These are phyloP conservation scores for Candidula unifasciata DNA, from an alignment of 2,888 invertebrate species.

Conservation along the genomic window DNA sequence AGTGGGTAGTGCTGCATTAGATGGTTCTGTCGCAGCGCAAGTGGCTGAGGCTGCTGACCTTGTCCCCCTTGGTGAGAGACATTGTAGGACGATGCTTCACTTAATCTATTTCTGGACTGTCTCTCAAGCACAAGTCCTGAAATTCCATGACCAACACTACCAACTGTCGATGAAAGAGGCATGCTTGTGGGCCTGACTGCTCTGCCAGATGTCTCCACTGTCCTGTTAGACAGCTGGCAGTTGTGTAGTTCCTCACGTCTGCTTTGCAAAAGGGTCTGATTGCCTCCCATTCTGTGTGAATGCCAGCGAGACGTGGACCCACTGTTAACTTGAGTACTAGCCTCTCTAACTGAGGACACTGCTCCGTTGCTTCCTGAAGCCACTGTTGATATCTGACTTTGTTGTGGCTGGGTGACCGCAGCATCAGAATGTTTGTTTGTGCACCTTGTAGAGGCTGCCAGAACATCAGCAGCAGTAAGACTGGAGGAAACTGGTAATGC, in stretches of 20 bases:
- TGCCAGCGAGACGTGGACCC: conserved; percentile 24
- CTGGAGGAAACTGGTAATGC: background rate
- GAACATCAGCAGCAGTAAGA: conserved; percentile 31
- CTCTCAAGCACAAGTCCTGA: background rate
- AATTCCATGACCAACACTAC: background rate
- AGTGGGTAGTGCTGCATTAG: conserved; percentile 37
- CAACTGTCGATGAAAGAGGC: background rate
- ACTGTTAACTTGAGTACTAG: conserved; percentile 38
- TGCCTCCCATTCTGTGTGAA: conserved; percentile 48
- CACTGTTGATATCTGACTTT: background rate
- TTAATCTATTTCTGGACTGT: background rate
- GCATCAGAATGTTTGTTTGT: background rate
- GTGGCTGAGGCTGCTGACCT: conserved; percentile 13
- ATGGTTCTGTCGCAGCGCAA: conserved; percentile 31
- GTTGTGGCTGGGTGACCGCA: background rate
- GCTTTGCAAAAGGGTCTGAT: conserved; percentile 40
- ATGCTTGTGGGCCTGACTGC: conserved; percentile 27
- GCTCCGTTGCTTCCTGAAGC: background rate
- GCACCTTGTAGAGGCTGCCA: conserved; percentile 6
- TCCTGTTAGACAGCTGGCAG: conserved; percentile 21
- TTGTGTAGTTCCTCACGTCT: conserved; percentile 44
- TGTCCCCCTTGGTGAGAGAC: background rate
- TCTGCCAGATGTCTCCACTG: conserved; percentile 2
- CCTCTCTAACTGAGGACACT: conserved; percentile 33
- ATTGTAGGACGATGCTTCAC: conserved; percentile 35